A percentile compares a stretch with the other conserved stretches of the same genome.
Conservation (phyloP, 2,797 vertebrate genomes). For the Arrhamphus sclerolepis region DNA sequence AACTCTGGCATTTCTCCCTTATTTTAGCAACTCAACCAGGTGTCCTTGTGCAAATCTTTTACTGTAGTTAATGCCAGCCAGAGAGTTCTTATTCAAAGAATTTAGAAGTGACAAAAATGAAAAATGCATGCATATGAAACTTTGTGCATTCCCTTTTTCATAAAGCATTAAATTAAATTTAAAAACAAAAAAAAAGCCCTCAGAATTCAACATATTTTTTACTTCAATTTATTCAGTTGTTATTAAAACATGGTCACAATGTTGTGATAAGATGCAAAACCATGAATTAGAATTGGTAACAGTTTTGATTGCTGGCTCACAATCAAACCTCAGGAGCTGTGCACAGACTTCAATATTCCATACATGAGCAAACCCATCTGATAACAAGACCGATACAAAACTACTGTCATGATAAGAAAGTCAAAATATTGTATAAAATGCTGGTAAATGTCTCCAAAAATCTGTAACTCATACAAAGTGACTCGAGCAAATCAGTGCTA, state of each 20-base stretch:
- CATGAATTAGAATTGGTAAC: constrained; percentile 21
- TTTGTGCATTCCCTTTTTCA: neutral
- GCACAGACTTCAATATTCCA: constrained; percentile 13
- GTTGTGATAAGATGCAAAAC: constrained; percentile 41
- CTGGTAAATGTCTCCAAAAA: constrained; percentile 48
- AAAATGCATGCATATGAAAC: no score
- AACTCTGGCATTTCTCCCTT: no score
- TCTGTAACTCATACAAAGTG: constrained; percentile 37
- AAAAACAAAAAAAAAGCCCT: no score
- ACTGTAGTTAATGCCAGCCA: no score
- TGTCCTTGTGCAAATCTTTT: no score
- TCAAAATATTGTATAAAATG: constrained; percentile 55
- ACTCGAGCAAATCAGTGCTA: constrained; percentile 50
- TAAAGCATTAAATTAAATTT: neutral
- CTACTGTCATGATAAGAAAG: constrained; percentile 16
- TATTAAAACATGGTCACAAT: constrained; percentile 51
- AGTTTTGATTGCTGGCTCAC: constrained; percentile 10
- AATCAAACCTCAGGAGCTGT: constrained; percentile 10
- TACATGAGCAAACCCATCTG: constrained; percentile 4
- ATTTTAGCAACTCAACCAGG: no score
- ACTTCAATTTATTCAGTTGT: constrained; percentile 42
- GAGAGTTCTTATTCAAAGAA: no score
- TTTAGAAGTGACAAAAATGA: no score
- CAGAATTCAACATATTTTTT: neutral
- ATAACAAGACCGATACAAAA: constrained; percentile 9